Percentiles rank a stretch among this genome's conserved stretches.
Conservation (phyloP, 2,113 vertebrate genomes). For the Chloebia gouldiae region DNA sequence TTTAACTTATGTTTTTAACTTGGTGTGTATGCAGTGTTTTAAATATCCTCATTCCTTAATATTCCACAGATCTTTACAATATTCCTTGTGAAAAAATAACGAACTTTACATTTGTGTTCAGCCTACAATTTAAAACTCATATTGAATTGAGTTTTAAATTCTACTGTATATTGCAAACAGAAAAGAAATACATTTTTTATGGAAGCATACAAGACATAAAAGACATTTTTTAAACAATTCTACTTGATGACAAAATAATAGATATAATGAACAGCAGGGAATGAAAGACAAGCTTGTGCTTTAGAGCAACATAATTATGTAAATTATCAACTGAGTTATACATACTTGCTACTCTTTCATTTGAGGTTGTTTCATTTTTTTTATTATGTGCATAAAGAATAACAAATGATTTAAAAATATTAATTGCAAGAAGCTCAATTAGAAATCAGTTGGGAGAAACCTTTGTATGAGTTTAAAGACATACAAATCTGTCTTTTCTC, state of each 20-base stretch:
- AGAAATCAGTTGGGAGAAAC: not conserved
- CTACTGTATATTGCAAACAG: not conserved
- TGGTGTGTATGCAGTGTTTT: not conserved
- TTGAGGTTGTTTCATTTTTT: not conserved
- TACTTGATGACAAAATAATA: conserved; percentile 7
- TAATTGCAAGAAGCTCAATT: not conserved
- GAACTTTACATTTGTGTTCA: not conserved
- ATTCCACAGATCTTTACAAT: not conserved
- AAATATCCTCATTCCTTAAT: not conserved
- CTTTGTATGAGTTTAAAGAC: not conserved
- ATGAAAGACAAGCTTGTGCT: not conserved
- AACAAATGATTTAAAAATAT: not conserved
- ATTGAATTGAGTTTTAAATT: not conserved
- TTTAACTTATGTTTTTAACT: not conserved
- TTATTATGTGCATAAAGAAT: not conserved
- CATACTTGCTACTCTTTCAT: not conserved
- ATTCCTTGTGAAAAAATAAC: not conserved
- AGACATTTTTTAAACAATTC: not conserved
- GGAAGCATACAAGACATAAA: not conserved
- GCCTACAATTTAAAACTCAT: not conserved
- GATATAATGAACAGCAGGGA: not conserved
- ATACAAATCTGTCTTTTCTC: not conserved
- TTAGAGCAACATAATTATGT: conserved; percentile 1
- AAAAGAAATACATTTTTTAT: not conserved
- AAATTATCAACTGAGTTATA: not conserved